Base-by-base conservation (phyloP, 2,888 invertebrate species). In the Polylopha cassiicola region DNA sequence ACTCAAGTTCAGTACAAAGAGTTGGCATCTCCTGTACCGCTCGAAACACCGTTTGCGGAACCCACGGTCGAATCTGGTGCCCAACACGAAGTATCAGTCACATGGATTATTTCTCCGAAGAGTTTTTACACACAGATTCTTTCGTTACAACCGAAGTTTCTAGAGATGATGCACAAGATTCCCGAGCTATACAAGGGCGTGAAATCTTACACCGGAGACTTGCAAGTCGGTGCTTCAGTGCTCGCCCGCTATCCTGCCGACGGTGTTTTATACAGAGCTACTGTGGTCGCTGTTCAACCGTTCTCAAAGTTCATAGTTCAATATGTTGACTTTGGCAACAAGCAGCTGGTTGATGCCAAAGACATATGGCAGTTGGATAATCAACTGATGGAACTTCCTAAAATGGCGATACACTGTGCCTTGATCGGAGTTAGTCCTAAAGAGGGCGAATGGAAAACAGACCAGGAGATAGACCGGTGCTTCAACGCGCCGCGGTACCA, bases 291-390 rank as follows among this genome's bases (percentile, higher is more conserved):
- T 2, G 81, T 87, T 24, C 87, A 89, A 43, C 86, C 87, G 46
- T 71, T 84, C 23, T 85, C 87, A 1, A 88, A 89, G 51, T 90
- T 89, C 64, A 87, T 89, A 39, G 91, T 94, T 0, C 86, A 89
- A 14, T 94, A 91, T 58, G 87, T 94, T 1, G 94, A 94, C 69
- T 93, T 91, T 53, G 94, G 94, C 2, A 93, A 93, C 57, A 87
- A 87, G 38, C 89, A 90, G 22, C 75, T 88, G 0, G 90, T 93
- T 0, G 87, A 88, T 27, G 78, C 82, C 0, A 85, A 77, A 43
- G 90, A 91, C 52, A 88, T 93, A 13, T 94, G 91, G 88, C 88
- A 89, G 32, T 77, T 93, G 42, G 92, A 93, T 51, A 86, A 81
- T 28, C 87, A 89, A 43, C 87, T 92, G 44, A 85, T 90, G 67